Evolutionary conservation across 2,888 invertebrate species (phyloP).

Genomic region (Trilocha varians): DNA sequence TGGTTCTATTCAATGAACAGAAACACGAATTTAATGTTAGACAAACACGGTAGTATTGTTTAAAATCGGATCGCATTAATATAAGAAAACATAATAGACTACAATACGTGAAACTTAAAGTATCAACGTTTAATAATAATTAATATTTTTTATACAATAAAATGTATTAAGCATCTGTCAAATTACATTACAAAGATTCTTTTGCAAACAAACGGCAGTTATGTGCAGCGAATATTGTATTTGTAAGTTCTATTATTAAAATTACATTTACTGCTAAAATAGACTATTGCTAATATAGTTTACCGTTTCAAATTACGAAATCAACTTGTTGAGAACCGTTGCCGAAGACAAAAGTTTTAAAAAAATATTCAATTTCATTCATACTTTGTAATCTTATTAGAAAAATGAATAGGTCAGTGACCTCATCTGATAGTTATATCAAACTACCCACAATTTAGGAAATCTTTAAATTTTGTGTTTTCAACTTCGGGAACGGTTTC

Average conservation of each 20-base stretch:
- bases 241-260: conserved; percentile 17
- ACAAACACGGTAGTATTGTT: conserved; percentile 3
- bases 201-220: background rate
- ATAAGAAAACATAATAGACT: conserved; percentile 18
- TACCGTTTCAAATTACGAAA: too few relatives aligned
- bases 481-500: too few relatives aligned
- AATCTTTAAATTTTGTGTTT: too few relatives aligned
- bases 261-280: background rate
- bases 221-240: background rate
- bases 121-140: background rate
- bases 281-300: too few relatives aligned
- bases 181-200: conserved; percentile 20
- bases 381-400: too few relatives aligned
- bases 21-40: conserved; percentile 10
- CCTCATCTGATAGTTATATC: too few relatives aligned
- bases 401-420: too few relatives aligned
- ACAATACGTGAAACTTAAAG: background rate
- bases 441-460: conserved; percentile 8
- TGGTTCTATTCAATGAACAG: conserved; percentile 16
- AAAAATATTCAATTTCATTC: too few relatives aligned
- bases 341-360: too few relatives aligned
- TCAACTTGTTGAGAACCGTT: too few relatives aligned
- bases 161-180: conserved; percentile 20
- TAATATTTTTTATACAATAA: conserved; percentile 27
- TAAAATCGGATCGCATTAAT: conserved; percentile 32